Evolutionary conservation across 2,113 vertebrate species (phyloP), one percentile per base, ranked within the genome.

Genomic region (Perca schrenkii): DNA sequence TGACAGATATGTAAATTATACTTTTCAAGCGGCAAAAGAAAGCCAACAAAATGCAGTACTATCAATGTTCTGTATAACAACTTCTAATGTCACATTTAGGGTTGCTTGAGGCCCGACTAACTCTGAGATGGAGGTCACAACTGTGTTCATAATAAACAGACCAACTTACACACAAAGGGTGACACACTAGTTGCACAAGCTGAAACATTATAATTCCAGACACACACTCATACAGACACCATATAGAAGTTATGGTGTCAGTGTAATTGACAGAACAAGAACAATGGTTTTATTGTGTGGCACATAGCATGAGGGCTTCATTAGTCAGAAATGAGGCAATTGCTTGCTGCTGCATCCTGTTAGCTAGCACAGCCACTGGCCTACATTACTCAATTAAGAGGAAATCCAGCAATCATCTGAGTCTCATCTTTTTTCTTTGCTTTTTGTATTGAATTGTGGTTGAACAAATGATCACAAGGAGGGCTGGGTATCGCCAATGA

Each of bases 321-420:
- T 74, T 22, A 74, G 28, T 57, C 43, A 34, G 64, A 84, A 43
- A 69, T 52, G 11, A 75, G 31, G 43, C 25, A 58, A 43, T 74
- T 54, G 71, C 58, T 70, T 80, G 22, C 31, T 64, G 58, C 46
- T 73, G 61, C 52, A 47, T 67, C 22, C 17, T 58, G 21, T 64
- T 63, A 50, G 61, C 22, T 17, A 53, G 49, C 60, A n/a, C 52
- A 65, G 61, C 10, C 22, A 58, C 61, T 77, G 54, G 19, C 61
- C 62, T 52, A 52, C 50, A 31, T 28, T 73, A 8, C 54, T 61
- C 25, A 79, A 71, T 70, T 75, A 43, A 52, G n/a, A 67, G 12
- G 19, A 53, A 64, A 53, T 69, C 19, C 43, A 61, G 17, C 14
- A 57, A 54, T 68, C 50, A 64, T 31, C 31, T 36, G 34, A 57